These are phyloP conservation scores for Sapayoa aenigma DNA, from an alignment of 2,113 vertebrate species.

Conservation along the genomic window DNA sequence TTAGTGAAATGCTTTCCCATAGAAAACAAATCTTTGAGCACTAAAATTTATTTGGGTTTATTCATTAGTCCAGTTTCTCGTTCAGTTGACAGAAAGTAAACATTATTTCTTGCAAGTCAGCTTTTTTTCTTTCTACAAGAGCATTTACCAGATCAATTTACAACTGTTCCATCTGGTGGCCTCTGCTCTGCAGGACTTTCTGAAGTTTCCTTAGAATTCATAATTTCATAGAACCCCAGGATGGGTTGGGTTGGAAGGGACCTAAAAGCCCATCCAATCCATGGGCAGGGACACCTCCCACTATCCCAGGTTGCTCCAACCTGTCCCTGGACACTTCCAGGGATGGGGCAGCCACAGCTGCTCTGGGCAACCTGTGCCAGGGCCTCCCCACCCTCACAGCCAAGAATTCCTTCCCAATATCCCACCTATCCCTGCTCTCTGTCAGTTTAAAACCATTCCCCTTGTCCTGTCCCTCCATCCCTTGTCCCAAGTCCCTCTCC, in stretches of 20 bases:
- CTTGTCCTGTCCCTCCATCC: neutral
- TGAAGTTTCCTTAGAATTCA: neutral
- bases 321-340: neutral
- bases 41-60: neutral
- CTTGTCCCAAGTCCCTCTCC: neutral
- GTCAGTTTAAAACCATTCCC: neutral
- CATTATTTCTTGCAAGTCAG: neutral
- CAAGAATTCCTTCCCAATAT: too few species aligned
- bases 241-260: neutral
- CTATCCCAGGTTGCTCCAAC: fast-evolving
- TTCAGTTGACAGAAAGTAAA: neutral
- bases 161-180: neutral
- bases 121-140: neutral
- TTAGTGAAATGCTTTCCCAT: neutral
- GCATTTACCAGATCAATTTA: neutral
- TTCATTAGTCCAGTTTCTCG: neutral
- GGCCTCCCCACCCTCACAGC: fast-evolving
- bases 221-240: neutral
- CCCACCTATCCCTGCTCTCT: too few species aligned
- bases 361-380: neutral
- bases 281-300: neutral
- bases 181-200: neutral
- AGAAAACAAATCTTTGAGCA: neutral
- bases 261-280: fast-evolving
- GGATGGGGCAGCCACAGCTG: neutral